Percentiles rank a stretch among this genome's conserved stretches.
Conservation (phyloP, 2,113 vertebrate species). For the Panthera uncia region DNA sequence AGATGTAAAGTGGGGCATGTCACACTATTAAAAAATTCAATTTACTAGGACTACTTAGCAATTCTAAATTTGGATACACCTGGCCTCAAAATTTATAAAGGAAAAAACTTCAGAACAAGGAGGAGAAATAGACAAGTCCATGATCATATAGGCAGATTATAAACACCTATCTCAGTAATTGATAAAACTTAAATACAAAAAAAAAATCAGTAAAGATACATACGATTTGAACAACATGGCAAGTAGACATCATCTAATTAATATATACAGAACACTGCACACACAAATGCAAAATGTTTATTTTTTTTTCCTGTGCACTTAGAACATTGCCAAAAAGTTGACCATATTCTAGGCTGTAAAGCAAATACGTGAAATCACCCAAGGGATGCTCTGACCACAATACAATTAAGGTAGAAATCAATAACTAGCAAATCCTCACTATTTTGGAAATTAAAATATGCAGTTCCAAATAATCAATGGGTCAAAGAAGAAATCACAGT, state of each 20-base stretch:
- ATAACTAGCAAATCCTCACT: neutral
- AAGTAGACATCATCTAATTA: neutral
- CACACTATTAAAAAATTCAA: neutral
- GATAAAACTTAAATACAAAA: neutral
- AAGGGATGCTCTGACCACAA: neutral
- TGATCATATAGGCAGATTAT: neutral
- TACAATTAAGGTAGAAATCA: neutral
- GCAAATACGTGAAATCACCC: neutral
- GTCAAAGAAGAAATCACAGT: neutral
- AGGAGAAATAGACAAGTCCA: neutral
- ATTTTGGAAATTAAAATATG: neutral
- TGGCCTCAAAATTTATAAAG: neutral
- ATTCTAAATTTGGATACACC: neutral
- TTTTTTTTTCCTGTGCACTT: neutral
- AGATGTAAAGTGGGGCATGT: neutral
- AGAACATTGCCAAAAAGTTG: neutral
- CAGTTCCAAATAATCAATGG: neutral
- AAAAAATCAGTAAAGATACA: neutral
- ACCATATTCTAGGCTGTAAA: neutral
- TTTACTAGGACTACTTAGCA: neutral
- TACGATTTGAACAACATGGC: neutral
- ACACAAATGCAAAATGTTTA: neutral
- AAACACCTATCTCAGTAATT: neutral
- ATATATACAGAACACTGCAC: neutral
- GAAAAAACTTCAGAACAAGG: neutral